Conservation (phyloP, 2,113 vertebrate genomes). For the Thamnophis sirtalis region DNA sequence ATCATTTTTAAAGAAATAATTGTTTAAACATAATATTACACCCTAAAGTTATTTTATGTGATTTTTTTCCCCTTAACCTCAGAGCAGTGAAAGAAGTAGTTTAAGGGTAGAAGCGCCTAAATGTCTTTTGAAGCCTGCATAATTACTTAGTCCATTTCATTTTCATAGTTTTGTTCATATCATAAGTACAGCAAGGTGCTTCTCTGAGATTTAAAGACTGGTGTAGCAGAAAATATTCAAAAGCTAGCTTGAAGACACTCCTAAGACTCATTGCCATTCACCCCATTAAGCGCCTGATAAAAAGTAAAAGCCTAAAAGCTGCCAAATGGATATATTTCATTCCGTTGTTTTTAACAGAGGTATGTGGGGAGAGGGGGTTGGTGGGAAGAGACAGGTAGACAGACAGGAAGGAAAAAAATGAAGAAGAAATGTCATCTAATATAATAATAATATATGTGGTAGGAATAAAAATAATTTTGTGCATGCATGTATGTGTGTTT, state of each 20-base stretch:
- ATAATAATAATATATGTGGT: neutral
- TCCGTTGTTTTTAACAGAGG: constrained; percentile 34
- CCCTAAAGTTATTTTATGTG: neutral
- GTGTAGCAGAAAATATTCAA: constrained; percentile 12
- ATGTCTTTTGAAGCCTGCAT: neutral
- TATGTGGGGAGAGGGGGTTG: neutral
- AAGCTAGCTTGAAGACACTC: constrained; percentile 15
- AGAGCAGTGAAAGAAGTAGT: neutral
- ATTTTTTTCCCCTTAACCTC: neutral
- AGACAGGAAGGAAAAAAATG: too few relatives aligned
- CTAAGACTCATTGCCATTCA: constrained; percentile 28
- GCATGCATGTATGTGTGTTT: neutral
- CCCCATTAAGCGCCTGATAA: constrained; percentile 13
- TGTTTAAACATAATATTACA: neutral
- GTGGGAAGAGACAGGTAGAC: too few relatives aligned
- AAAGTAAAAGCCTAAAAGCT: constrained; percentile 25
- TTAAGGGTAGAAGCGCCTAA: neutral
- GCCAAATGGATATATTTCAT: constrained; percentile 28
- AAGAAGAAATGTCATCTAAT: neutral
- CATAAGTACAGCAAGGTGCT: neutral
- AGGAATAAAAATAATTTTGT: neutral
- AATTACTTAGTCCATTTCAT: constrained; percentile 8
- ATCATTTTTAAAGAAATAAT: neutral
- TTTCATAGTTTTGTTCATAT: constrained; percentile 2
- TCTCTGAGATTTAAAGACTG: neutral